A percentile compares a stretch with the other conserved stretches of the same genome.
Evolutionary conservation across 2,888 invertebrate genomes (phyloP).

Genomic region (Leucozona laternaria): DNA sequence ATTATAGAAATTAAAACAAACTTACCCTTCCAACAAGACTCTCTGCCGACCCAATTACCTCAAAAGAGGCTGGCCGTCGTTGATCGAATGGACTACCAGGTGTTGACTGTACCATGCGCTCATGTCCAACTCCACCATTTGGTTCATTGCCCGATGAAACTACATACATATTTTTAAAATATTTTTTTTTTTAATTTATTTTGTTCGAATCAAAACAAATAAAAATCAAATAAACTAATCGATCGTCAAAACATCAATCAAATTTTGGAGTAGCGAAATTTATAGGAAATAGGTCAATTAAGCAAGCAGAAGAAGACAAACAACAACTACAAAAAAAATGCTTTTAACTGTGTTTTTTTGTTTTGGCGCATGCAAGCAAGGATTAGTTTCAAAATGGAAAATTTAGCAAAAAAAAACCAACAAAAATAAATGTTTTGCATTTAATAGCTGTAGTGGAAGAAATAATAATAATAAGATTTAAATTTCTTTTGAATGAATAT

Average conservation of each 20-base stretch:
- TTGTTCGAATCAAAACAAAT: slow-evolving; percentile 6
- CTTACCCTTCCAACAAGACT: slow-evolving; percentile 96
- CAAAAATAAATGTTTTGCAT: not conserved
- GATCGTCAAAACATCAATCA: not conserved
- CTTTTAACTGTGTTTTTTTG: not conserved
- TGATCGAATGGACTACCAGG: slow-evolving; percentile 89
- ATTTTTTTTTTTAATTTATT: slow-evolving; percentile 2
- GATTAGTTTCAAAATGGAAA: not conserved
- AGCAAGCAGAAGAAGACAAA: slow-evolving; percentile 13
- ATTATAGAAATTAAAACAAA: not conserved
- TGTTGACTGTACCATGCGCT: slow-evolving; percentile 88
- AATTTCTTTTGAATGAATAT: not conserved
- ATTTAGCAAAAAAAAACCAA: not conserved
- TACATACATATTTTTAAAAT: not conserved
- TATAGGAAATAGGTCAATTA: not conserved
- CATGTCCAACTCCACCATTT: slow-evolving; percentile 79
- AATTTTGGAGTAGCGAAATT: not conserved
- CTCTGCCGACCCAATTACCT: slow-evolving; percentile 96
- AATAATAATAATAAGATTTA: not conserved
- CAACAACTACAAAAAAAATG: not conserved
- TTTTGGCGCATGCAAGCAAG: not conserved
- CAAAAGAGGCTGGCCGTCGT: slow-evolving; percentile 88
- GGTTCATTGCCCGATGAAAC: slow-evolving; percentile 76
- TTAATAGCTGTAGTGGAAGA: not conserved
- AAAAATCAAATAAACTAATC: not conserved